Base-by-base conservation (phyloP, 2,888 invertebrate species). In the Caradrina clavipalpis region DNA sequence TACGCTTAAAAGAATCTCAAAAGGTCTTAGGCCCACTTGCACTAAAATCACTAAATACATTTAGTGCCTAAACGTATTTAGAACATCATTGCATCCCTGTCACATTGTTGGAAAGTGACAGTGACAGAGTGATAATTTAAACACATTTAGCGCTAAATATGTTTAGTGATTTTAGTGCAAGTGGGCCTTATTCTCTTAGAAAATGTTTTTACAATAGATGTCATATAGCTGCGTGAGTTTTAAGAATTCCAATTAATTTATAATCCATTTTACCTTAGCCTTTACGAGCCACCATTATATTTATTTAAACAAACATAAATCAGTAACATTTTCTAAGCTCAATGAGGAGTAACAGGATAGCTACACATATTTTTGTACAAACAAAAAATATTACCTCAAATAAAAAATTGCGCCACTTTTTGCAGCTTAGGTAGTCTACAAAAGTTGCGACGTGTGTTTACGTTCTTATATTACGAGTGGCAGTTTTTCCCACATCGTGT, bases 251-350 rank as follows among this genome's bases (percentile, higher is more conserved):
- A 65, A 80, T 75, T 73, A 80, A 53, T 77, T 72, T 80, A 72
- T 62, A 51, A 55, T 80, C 72, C 77, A 82, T 56, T 73, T 67
- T 65, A 66, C 42, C 42, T 82, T 82, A 82, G 65, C 65, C 81
- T 75, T 78, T 69, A 67, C 71, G 56, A 78, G 73, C 74, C 63
- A 82, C 69, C 70, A 69, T 72, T 62, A 72, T 56, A 68, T 71
- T 63, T 71, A 66, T 57, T 58, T 50, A 53, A 55, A 51, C 69
- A 59, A 79, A 73, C 21, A 19, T 76, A 70, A 39, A 39, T 63
- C 54, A 63, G 57, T 80, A 59, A 26, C 19, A 63, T 76, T 71
- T 59, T 80, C 83, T 83, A 81, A 83, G 81, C 81, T 81, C 83
- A 83, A 72, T 77, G 67, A 69, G 76, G 71, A 80, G 54, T 81